Evolutionary conservation across 2,113 vertebrate genomes (phyloP), one percentile per base, ranked within the genome.

Genomic region (Ia io): DNA sequence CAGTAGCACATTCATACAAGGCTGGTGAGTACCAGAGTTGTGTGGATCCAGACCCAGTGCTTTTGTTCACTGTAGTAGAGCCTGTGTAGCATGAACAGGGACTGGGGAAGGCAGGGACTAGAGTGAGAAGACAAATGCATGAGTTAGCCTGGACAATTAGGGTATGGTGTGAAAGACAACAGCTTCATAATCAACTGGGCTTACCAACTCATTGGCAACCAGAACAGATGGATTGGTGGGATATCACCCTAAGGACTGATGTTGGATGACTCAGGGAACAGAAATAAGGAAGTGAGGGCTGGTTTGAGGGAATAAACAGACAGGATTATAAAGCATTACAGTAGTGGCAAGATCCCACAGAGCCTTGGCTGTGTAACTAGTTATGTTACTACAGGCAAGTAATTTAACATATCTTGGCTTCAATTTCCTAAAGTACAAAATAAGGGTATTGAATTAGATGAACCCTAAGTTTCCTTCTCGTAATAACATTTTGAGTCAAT

Each of bases 301-400:
- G 71, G 61, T 67, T 93, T 76, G 47, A 85, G 61, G 61, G 30
- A 16, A 89, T 87, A 63, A 59, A 51, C 22, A 78, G 20, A 86
- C 11, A 51, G 53, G n/a, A 13, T 73, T 23, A 77, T 63, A 86
- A 84, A 89, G 42, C 17, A 4, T 30, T 30, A 17, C 30, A 40
- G 35, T 10, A 40, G 76, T n/a, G 14, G n/a, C 10, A 91, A 87
- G 53, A 91, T 77, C 16, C 28, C 16, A 11, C 37, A 40, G 11
- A 87, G 63, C 32, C 65, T 25, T n/a, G 16, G 44, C n/a, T 82
- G 49, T 18, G 37, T 40, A 84, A 86, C 18, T 73, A 56, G 2
- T 65, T 84, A 35, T 94, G 76, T 84, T 87, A 65, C 18, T n/a
- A 28, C 35, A 79, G 79, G 61, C 51, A 92, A 96, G 16, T 84